Evolutionary conservation across 2,113 vertebrate genomes (phyloP).

Genomic region (Petromus typicus): DNA sequence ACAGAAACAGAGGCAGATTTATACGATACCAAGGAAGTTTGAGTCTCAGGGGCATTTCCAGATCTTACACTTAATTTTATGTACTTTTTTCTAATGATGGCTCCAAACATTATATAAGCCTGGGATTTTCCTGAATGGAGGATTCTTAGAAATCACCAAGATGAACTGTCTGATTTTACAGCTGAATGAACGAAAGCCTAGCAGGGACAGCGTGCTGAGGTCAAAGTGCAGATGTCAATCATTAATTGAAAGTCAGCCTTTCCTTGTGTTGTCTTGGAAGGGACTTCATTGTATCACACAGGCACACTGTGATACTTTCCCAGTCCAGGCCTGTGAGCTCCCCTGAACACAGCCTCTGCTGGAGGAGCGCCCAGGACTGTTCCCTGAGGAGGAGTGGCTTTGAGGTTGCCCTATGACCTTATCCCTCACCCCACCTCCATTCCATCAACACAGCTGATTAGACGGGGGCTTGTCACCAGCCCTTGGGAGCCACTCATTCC

Average conservation of each 20-base stretch:
- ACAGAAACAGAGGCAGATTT: neutral
- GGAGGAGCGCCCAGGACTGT: neutral
- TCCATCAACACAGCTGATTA: constrained; percentile 59
- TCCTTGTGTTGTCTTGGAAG: constrained; percentile 1
- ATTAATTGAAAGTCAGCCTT: constrained; percentile 41
- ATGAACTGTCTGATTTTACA: constrained; percentile 33
- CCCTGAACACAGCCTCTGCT: neutral
- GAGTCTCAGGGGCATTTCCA: neutral
- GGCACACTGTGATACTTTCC: neutral
- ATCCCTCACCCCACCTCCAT: constrained; percentile 34
- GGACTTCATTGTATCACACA: neutral
- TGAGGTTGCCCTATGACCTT: constrained; percentile 44
- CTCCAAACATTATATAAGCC: constrained; percentile 1
- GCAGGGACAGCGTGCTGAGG: constrained; percentile 12
- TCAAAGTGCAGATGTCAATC: constrained; percentile 8
- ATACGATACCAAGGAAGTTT: neutral
- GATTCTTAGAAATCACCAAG: constrained; percentile 55
- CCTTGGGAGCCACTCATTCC: constrained; percentile 58
- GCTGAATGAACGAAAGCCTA: constrained; percentile 32
- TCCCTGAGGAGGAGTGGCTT: constrained; percentile 29
- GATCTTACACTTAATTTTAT: neutral
- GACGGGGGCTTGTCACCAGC: constrained; percentile 47
- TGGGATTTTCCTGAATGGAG: neutral
- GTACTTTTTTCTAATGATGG: neutral
- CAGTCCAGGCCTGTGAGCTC: neutral